Conservation (phyloP, 2,113 vertebrate species). For the Tretioscincus oriximinensis region DNA sequence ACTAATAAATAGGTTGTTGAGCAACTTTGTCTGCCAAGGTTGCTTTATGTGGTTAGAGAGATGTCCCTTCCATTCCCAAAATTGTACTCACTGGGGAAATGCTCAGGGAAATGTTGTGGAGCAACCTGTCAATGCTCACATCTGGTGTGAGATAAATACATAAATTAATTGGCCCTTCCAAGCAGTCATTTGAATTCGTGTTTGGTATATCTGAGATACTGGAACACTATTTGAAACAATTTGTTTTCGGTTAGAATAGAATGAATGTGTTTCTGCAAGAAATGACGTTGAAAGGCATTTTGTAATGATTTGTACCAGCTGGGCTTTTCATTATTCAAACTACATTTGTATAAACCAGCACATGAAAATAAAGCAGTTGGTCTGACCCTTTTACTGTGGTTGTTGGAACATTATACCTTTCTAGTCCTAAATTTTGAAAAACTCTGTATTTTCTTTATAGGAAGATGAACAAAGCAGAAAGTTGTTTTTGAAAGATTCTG, state of each 20-base stretch:
- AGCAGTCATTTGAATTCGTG: constrained; percentile 48
- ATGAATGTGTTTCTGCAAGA: constrained; percentile 57
- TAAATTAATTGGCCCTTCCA: constrained; percentile 52
- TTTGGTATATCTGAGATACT: constrained; percentile 55
- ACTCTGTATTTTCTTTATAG: constrained; percentile 30
- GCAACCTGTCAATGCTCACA: constrained; percentile 48
- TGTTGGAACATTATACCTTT: constrained; percentile 35
- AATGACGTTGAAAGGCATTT: constrained; percentile 52
- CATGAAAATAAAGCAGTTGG: constrained; percentile 56
- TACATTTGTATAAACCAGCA: constrained; percentile 53
- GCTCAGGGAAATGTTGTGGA: constrained; percentile 3
- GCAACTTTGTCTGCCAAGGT: constrained; percentile 67
- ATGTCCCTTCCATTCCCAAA: constrained; percentile 38
- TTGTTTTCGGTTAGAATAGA: constrained; percentile 59
- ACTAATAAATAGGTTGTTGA: constrained; percentile 73
- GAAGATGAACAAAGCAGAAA: constrained; percentile 16
- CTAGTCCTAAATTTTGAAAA: constrained; percentile 12
- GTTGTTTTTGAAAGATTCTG: constrained; percentile 42
- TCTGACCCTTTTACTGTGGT: constrained; percentile 61
- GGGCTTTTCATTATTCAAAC: constrained; percentile 61
- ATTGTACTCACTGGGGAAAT: constrained; percentile 22
- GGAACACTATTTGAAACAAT: constrained; percentile 53
- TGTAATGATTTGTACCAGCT: constrained; percentile 56
- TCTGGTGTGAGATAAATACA: constrained; percentile 52
- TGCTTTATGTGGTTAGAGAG: constrained; percentile 47